phyloP scores from a whole-genome alignment of 2,888 invertebrate species.

The Ochropleura leucogaster region DNA sequence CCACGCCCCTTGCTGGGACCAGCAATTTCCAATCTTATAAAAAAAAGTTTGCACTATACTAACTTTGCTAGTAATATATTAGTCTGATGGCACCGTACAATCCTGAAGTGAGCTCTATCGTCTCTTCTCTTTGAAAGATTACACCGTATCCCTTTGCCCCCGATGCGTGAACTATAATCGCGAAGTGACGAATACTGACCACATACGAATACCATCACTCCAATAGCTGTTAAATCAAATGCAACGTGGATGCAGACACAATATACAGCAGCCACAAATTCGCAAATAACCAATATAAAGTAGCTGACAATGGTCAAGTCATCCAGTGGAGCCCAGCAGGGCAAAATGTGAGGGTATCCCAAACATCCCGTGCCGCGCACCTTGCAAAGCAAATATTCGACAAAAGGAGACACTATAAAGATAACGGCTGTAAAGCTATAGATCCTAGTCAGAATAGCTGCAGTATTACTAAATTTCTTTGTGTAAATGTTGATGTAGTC shows the following conservation, averaged over 20 bases:
- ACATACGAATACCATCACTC: constrained; percentile 81
- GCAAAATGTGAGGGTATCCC: constrained; percentile 79
- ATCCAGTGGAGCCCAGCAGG: constrained; percentile 78
- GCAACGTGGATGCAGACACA: constrained; percentile 77
- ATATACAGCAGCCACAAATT: constrained; percentile 75
- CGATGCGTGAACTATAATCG: constrained; percentile 75
- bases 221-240: constrained; percentile 79
- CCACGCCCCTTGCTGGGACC: too few species aligned
- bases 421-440: constrained; percentile 76
- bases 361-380: constrained; percentile 54
- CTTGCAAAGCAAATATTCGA: constrained; percentile 71
- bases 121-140: constrained; percentile 71
- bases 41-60: constrained; percentile 46
- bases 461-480: constrained; percentile 68
- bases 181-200: constrained; percentile 79
- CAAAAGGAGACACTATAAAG: constrained; percentile 78
- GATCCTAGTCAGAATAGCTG: constrained; percentile 70
- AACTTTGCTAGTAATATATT: constrained; percentile 76
- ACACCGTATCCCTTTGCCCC: constrained; percentile 71
- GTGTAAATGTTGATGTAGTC: constrained; percentile 71
- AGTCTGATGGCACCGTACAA: constrained; percentile 75
- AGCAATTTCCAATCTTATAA: too few species aligned
- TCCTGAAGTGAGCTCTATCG: constrained; percentile 75
- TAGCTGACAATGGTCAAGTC: constrained; percentile 69
- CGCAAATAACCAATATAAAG: constrained; percentile 69